Base-by-base conservation (phyloP, 2,113 vertebrate species). In the Burhinus bistriatus region DNA sequence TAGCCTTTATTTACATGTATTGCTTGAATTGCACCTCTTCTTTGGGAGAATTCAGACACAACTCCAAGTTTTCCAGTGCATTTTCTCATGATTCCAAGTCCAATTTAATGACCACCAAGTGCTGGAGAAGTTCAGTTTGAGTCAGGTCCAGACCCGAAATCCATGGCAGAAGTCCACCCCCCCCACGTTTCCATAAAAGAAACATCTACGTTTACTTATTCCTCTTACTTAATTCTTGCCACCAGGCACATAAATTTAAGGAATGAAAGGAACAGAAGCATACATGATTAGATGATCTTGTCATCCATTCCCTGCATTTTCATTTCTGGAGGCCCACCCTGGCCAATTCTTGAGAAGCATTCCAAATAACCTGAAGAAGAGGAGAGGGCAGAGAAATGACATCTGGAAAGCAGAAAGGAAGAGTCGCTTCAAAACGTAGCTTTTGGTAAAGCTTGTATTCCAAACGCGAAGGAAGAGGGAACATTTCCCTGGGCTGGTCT, bases 1-100 rank as follows among this genome's bases (percentile, higher is more conserved):
- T 34, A 76, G 36, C 21, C 18, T 83, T 70, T 29, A 15, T 36
- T 29, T 2, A 61, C 51, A 44, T 0, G 0, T 6, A 16, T 9
- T 25, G 27, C 13, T 55, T 42, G 17, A 66, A 26, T 8, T 30
- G 34, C 52, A 66, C 29, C 38, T 83, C 52, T 64, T 30, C 54
- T 49, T 20, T 23, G 52, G 29, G 34, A 61, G 54, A 36, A 34
- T 34, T 54, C 51, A n/a, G 61, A 70, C 51, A 29, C 66, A 64
- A 27, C 16, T 30, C 32, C 52, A 54, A 62, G 25, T 55, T 69
- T 42, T 54, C 49, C 47, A 76, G 44, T 1, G 3, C 32, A 5
- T 81, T 34, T 36, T 42, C 21, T 51, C 25, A 25, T 22, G 16
- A 70, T 32, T 54, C 29, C 8, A 17, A 89, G 29, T 7, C 44